These are phyloP conservation scores for Ceramica pisi DNA, from an alignment of 2,888 invertebrate genomes.

Conservation along the genomic window DNA sequence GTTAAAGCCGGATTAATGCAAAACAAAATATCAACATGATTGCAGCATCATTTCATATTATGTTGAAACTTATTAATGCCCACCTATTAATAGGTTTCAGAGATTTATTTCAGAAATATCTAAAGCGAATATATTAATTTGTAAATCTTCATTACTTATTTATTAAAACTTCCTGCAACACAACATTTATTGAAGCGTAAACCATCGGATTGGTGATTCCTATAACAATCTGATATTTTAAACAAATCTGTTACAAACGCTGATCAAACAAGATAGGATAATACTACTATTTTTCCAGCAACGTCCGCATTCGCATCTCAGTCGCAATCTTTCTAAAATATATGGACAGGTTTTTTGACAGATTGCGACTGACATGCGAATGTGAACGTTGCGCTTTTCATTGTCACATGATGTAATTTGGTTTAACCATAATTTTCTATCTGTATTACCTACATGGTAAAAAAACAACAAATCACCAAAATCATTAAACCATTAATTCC, in stretches of 20 bases:
- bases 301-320: too few relatives aligned
- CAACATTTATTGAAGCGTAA: neutral
- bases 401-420: too few relatives aligned
- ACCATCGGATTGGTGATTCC: too few relatives aligned
- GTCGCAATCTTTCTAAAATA: too few relatives aligned
- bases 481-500: too few relatives aligned
- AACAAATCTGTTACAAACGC: neutral
- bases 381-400: too few relatives aligned
- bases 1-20: neutral
- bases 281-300: too few relatives aligned
- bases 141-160: neutral
- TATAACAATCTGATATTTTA: neutral
- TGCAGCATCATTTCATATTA: constrained; percentile 1
- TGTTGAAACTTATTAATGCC: neutral
- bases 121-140: neutral
- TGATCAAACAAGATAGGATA: neutral
- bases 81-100: neutral
- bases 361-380: too few relatives aligned
- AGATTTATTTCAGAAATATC: neutral
- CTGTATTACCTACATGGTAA: too few relatives aligned
- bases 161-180: neutral
- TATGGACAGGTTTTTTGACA: too few relatives aligned
- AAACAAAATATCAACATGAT: neutral
- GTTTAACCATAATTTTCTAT: too few relatives aligned
- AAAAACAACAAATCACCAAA: too few relatives aligned